Evolutionary conservation across 2,888 invertebrate genomes (phyloP).

Genomic region (Automeris io): DNA sequence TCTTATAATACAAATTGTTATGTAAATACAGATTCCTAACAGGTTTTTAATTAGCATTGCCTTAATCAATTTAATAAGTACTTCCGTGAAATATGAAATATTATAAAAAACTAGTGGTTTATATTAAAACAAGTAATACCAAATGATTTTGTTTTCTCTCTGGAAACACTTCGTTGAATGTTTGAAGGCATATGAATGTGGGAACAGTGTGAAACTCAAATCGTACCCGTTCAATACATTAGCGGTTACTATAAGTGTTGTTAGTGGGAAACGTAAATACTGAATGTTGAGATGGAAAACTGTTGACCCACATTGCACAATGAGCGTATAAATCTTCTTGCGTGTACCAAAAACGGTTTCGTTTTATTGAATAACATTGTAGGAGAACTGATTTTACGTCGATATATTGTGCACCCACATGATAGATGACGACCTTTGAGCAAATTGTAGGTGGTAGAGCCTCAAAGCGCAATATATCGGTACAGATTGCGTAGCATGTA

Average conservation of each 20-base stretch:
- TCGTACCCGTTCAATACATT: constrained; percentile 25
- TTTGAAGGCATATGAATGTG: not conserved
- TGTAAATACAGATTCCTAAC: too few relatives aligned
- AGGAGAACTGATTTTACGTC: constrained; percentile 25
- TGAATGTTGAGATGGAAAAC: constrained; percentile 44
- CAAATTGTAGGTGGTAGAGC: too few relatives aligned
- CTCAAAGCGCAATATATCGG: too few relatives aligned
- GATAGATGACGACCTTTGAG: too few relatives aligned
- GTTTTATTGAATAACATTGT: constrained; percentile 5
- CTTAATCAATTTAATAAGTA: too few relatives aligned
- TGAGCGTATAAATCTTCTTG: constrained; percentile 58
- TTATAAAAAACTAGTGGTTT: not conserved
- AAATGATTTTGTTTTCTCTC: not conserved
- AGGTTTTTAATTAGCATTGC: not conserved
- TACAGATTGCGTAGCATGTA: too few relatives aligned
- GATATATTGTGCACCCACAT: constrained; percentile 13
- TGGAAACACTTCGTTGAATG: too few relatives aligned
- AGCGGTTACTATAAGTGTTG: constrained; percentile 38
- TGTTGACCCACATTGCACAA: constrained; percentile 62
- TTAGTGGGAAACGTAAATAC: constrained; percentile 40
- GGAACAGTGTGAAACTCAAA: not conserved
- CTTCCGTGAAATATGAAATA: too few relatives aligned
- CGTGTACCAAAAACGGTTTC: constrained; percentile 44
- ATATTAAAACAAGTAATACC: not conserved
- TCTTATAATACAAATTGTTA: too few relatives aligned